Base-by-base conservation (phyloP, 2,113 vertebrate species). In the Chaetodon trifascialis region DNA sequence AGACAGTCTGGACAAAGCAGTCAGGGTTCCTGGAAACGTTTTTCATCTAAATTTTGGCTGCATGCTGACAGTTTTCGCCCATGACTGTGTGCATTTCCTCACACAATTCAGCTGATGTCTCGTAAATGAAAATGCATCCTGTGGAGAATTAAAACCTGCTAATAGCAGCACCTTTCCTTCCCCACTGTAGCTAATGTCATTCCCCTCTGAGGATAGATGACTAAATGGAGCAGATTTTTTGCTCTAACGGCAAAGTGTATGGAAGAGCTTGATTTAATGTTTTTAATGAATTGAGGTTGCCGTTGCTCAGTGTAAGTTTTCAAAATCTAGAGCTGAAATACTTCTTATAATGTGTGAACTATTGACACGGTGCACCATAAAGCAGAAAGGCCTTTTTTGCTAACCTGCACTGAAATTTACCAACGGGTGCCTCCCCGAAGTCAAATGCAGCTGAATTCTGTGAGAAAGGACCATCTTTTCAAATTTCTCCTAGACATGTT, bases 181-280 rank as follows among this genome's bases (percentile, higher is more conserved):
- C 34, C 19, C 30, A 21, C 11, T n/a, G 25, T n/a, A 7, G 51
- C 68, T 67, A 34, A 73, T 79, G 42, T 25, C 21, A 23, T 62
- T 30, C 11, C 49, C 46, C 11, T 73, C 40, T 40, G 40, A 21
- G 38, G 54, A 63, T 58, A 19, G 3, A 80, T 66, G 46, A 30
- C n/a, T 55, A 58, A 62, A 59, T 83, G 21, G 34, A 59, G 52
- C 7, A 30, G 21, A 62, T 74, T 85, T 12, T 69, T 42, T 46
- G 72, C n/a, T 36, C 0, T 10, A 11, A 17, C 42, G 64, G 46
- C 55, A 70, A 62, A 74, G 49, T 59, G 16, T 14, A 68, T 21
- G 17, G n/a, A 54, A 36, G 30, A 17, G 54, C 46, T 56, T 75
- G 54, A 79, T 56, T 79, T 44, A 56, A 54, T 59, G 36, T 59